Conservation (phyloP, 2,113 vertebrate genomes). For the Micronycteris hirsuta region DNA sequence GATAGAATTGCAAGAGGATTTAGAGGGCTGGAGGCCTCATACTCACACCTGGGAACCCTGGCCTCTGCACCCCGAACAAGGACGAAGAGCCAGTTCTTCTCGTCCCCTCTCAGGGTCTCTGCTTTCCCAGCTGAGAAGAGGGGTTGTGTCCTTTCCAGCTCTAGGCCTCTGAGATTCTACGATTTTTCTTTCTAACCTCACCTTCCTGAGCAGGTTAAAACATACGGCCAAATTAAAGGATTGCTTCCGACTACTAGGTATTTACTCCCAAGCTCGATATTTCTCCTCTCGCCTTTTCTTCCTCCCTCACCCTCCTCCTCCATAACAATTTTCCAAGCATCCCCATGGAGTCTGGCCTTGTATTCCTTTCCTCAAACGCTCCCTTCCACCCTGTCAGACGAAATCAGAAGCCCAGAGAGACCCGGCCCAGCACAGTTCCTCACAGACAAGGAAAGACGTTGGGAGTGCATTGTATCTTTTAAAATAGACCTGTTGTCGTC, state of each 20-base stretch:
- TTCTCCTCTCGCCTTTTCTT: background rate
- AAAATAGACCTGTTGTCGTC: conserved; percentile 75
- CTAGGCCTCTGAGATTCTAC: background rate
- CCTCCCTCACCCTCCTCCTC: background rate
- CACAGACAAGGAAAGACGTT: conserved; percentile 57
- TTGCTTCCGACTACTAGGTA: background rate
- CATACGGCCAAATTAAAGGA: background rate
- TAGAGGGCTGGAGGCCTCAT: background rate
- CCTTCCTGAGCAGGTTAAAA: background rate
- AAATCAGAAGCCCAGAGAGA: conserved; percentile 46
- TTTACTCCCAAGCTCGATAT: background rate
- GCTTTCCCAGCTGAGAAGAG: background rate
- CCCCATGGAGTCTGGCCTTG: background rate
- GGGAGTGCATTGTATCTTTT: conserved; percentile 69
- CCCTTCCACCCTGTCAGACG: background rate
- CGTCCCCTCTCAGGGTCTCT: background rate
- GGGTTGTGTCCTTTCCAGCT: background rate
- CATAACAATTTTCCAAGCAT: background rate
- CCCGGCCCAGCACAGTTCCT: conserved; percentile 20
- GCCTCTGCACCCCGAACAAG: background rate
- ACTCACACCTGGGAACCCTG: background rate
- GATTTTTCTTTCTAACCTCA: background rate
- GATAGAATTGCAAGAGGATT: background rate
- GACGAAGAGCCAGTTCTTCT: background rate
- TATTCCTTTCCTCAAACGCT: conserved; percentile 32